phyloP scores from a whole-genome alignment of 2,113 vertebrate genomes.

The Acrocephalus kingi region DNA sequence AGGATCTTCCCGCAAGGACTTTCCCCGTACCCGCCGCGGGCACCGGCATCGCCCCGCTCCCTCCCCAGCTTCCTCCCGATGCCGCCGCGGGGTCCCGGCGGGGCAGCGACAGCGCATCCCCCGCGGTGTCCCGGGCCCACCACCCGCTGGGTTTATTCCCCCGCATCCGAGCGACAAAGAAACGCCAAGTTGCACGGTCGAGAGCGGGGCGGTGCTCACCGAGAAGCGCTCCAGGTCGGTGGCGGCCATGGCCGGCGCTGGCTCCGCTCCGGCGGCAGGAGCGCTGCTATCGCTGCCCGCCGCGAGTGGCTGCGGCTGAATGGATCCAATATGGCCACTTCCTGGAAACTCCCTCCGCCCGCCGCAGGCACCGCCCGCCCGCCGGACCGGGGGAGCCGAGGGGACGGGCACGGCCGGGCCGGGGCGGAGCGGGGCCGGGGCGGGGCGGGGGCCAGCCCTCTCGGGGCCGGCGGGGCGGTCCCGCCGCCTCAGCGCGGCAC shows the following conservation, averaged over 20 bases:
- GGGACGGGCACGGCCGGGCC: background rate
- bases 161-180: background rate
- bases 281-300: constrained; percentile 17
- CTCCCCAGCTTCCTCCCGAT: background rate
- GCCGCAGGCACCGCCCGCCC: background rate
- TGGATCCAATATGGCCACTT: constrained; percentile 89
- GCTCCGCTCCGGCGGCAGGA: background rate
- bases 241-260: constrained; percentile 83
- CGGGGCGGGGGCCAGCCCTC: too few species aligned
- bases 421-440: too few species aligned
- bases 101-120: background rate
- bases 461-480: background rate
- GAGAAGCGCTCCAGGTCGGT: constrained; percentile 88
- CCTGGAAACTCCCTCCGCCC: constrained; percentile 78
- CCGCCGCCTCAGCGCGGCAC: background rate
- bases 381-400: background rate
- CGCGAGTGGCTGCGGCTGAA: constrained; percentile 73
- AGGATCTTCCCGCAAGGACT: background rate
- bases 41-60: background rate
- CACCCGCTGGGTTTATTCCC: background rate
- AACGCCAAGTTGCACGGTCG: rapidly evolving
- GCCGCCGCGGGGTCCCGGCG: background rate
- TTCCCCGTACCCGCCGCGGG: background rate
- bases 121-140: background rate
- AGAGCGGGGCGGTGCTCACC: constrained; percentile 72